Percentiles rank a stretch among this genome's conserved stretches.
Evolutionary conservation across 2,888 invertebrate species (phyloP).

Genomic region (Sesia bembeciformis): DNA sequence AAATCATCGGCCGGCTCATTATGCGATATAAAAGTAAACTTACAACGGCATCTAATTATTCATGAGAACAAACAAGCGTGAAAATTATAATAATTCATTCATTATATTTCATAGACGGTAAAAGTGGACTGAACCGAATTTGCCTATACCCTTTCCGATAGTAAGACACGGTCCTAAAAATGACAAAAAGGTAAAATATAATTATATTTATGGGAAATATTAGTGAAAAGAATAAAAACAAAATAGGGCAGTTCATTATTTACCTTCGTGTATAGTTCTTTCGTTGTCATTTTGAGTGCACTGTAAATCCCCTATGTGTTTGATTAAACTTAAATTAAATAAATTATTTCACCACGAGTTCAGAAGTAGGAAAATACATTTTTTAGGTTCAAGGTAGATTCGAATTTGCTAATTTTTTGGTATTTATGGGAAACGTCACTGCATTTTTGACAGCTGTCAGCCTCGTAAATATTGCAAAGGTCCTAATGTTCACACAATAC

Average conservation of each 20-base stretch:
- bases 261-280: constrained; percentile 71
- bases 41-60: no score
- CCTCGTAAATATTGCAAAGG: no score
- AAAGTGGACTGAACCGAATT: constrained; percentile 3
- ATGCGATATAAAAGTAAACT: no score
- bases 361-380: constrained; percentile 48
- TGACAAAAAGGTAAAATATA: no score
- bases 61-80: not conserved
- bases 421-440: constrained; percentile 61
- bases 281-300: constrained; percentile 60
- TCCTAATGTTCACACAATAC: not conserved
- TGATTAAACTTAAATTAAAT: constrained; percentile 4
- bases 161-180: no score
- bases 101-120: not conserved
- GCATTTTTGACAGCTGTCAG: constrained; percentile 15
- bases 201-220: no score
- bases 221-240: no score
- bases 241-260: constrained; percentile 8
- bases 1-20: no score
- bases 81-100: not conserved
- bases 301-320: not conserved
- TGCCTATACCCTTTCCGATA: no score
- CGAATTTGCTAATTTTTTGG: constrained; percentile 42
- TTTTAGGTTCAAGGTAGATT: constrained; percentile 56
- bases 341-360: constrained; percentile 54